Conservation (phyloP, 2,113 vertebrate species). For the Esox niger region DNA sequence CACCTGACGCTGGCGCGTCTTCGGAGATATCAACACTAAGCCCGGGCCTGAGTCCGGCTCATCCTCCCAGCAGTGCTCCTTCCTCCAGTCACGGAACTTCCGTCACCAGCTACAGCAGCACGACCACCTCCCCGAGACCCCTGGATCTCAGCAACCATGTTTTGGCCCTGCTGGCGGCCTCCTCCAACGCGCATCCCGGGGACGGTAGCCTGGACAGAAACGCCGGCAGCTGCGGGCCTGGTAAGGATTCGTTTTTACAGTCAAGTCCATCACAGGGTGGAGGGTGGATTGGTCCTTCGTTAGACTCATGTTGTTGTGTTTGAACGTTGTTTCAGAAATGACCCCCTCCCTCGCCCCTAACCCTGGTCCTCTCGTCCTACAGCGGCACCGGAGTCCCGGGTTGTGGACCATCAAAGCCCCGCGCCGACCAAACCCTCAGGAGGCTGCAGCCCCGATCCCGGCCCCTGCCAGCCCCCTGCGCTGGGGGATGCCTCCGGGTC, state of each 20-base stretch:
- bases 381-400: conserved; percentile 47
- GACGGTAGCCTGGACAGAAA: conserved; percentile 37
- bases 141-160: conserved; percentile 70
- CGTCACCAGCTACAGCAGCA: conserved; percentile 2
- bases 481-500: conserved; percentile 43
- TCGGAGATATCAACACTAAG: conserved; percentile 32
- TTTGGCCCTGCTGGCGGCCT: conserved; percentile 56
- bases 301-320: not conserved
- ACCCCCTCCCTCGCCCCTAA: not conserved
- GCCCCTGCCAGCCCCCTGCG: conserved; percentile 46
- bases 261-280: too few species aligned
- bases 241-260: conserved; percentile 30
- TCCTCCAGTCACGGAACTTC: conserved; percentile 25
- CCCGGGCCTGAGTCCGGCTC: conserved; percentile 42
- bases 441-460: conserved; percentile 65
- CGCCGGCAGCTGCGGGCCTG: conserved; percentile 40
- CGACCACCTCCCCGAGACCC: conserved; percentile 64
- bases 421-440: conserved; percentile 53
- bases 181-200: conserved; percentile 49
- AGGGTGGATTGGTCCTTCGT: not conserved
- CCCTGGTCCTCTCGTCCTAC: not conserved
- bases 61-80: too few species aligned
- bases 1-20: not conserved
- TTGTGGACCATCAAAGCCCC: conserved; percentile 43
- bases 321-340: not conserved